Percentiles rank a stretch among this genome's conserved stretches.
phyloP scores from a whole-genome alignment of 2,888 invertebrate genomes.

The Beris morrisii region DNA sequence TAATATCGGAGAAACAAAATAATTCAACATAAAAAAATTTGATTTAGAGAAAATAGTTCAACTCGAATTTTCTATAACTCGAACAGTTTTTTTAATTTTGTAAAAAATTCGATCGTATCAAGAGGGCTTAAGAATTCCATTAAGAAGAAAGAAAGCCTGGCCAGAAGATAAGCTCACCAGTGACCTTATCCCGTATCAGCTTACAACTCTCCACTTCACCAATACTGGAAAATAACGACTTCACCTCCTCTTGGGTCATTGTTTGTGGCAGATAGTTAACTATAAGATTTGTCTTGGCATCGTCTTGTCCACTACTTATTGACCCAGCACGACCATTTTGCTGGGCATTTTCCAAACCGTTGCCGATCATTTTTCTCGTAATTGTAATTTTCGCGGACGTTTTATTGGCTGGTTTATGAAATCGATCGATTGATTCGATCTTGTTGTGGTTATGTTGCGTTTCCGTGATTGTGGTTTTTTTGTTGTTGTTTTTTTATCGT shows the following conservation, averaged over 20 bases:
- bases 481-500: not conserved
- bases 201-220: constrained; percentile 95
- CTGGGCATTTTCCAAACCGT: constrained; percentile 45
- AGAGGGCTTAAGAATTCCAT: no score
- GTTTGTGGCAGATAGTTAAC: constrained; percentile 93
- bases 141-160: no score
- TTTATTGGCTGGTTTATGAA: constrained; percentile 4
- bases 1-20: no score
- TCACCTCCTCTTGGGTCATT: constrained; percentile 89
- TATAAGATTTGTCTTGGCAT: constrained; percentile 75
- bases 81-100: no score
- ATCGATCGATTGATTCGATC: not conserved
- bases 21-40: no score
- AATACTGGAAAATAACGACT: constrained; percentile 86
- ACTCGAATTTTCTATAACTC: no score
- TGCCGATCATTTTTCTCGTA: constrained; percentile 43
- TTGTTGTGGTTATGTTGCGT: not conserved
- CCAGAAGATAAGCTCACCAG: constrained; percentile 61
- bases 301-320: constrained; percentile 49
- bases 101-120: no score
- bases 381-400: constrained; percentile 19
- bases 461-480: not conserved
- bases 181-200: constrained; percentile 90
- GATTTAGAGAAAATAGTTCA: no score
- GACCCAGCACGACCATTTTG: constrained; percentile 47